A percentile compares a stretch with the other conserved stretches of the same genome.
These are phyloP conservation scores for Drosophila baimaii DNA, from an alignment of 1,140 invertebrate genomes.

Conservation along the genomic window DNA sequence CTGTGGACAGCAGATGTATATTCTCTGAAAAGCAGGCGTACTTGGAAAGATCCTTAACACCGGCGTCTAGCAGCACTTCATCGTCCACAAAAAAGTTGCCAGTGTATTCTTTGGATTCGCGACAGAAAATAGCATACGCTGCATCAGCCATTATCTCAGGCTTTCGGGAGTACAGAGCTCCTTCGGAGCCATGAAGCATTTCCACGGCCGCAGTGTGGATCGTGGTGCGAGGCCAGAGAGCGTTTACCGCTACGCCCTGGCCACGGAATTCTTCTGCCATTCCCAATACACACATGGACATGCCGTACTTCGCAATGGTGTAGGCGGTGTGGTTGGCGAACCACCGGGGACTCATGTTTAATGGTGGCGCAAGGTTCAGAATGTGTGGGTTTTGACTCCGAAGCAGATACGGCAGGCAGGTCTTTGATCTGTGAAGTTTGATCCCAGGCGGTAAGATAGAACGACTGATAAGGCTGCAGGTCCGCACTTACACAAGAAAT, in stretches of 20 bases:
- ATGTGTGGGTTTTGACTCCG: constrained; percentile 97
- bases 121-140: constrained; percentile 93
- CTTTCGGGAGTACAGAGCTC: constrained; percentile 89
- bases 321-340: constrained; percentile 97
- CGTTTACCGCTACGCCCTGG: constrained; percentile 96
- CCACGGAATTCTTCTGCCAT: constrained; percentile 96
- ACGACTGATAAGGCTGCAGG: not conserved
- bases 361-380: constrained; percentile 97
- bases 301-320: constrained; percentile 99
- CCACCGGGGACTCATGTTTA: constrained; percentile 96
- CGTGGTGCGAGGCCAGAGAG: constrained; percentile 97
- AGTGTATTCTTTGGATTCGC: constrained; percentile 89
- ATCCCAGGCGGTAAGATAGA: not conserved
- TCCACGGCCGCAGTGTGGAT: constrained; percentile 99
- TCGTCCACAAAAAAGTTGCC: constrained; percentile 98
- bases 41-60: constrained; percentile 92
- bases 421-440: constrained; percentile 95
- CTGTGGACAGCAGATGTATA: constrained; percentile 89
- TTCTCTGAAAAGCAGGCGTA: constrained; percentile 93
- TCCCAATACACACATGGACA: constrained; percentile 99
- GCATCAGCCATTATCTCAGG: constrained; percentile 98
- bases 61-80: constrained; percentile 91
- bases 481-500: constrained; percentile 92
- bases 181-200: constrained; percentile 97
- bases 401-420: constrained; percentile 94